Percentiles rank a stretch among this genome's conserved stretches.
Conservation (phyloP, 2,113 vertebrate genomes). For the Sprattus sprattus region DNA sequence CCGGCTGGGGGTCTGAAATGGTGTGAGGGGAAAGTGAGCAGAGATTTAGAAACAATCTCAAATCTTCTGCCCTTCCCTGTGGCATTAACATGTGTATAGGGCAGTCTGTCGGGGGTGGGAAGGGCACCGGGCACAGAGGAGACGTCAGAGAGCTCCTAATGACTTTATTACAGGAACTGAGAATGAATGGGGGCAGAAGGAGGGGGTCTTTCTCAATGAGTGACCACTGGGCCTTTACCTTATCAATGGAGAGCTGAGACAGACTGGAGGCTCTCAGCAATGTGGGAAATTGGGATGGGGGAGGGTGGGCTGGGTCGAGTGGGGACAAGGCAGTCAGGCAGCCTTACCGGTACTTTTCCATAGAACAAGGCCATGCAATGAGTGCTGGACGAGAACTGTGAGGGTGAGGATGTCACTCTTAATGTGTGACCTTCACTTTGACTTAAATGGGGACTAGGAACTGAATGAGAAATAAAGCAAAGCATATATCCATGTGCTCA, state of each 20-base stretch:
- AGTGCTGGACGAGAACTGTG: neutral
- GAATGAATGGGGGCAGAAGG: constrained; percentile 58
- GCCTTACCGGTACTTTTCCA: neutral
- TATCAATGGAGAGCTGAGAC: constrained; percentile 53
- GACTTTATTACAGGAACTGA: constrained; percentile 75
- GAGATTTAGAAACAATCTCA: constrained; percentile 39
- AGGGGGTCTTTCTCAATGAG: constrained; percentile 62
- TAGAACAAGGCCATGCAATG: neutral
- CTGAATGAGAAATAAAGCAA: neutral
- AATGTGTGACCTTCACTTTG: neutral
- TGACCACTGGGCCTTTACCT: constrained; percentile 64
- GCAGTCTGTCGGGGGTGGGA: constrained; percentile 28
- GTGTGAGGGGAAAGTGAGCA: constrained; percentile 24
- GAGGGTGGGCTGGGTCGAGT: neutral
- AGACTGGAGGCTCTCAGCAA: constrained; percentile 41
- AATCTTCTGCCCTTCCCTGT: constrained; percentile 23
- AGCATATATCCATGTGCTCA: neutral
- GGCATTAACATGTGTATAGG: constrained; percentile 39
- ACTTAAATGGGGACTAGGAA: neutral
- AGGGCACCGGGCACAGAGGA: constrained; percentile 41
- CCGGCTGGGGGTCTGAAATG: constrained; percentile 11
- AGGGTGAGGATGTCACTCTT: neutral
- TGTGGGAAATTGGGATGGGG: constrained; percentile 41
- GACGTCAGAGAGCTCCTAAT: constrained; percentile 64
- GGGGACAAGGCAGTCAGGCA: neutral